These are phyloP conservation scores for Loris lydekkerianus DNA, from an alignment of 2,797 vertebrate species.

Conservation along the genomic window DNA sequence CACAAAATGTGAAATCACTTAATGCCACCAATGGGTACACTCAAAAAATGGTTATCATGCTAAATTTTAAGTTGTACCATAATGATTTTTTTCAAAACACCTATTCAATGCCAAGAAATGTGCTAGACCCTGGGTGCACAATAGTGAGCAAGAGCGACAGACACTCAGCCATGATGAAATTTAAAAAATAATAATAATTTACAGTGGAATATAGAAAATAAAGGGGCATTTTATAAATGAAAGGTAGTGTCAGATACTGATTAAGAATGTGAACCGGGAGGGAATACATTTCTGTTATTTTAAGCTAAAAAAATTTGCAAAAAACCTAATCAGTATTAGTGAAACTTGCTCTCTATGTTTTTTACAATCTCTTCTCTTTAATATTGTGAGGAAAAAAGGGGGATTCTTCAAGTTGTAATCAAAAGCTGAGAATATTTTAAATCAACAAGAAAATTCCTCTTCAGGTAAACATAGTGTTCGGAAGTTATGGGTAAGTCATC, in stretches of 20 bases:
- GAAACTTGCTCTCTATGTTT: not conserved
- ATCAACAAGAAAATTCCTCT: not conserved
- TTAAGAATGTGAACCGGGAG: not conserved
- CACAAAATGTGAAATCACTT: not conserved
- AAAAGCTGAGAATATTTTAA: conserved; percentile 3
- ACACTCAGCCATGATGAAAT: not conserved
- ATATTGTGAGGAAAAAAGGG: not conserved
- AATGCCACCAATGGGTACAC: not conserved
- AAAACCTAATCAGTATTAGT: not conserved
- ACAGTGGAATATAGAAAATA: not conserved
- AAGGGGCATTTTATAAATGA: not conserved
- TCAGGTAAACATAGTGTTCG: not conserved
- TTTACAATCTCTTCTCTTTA: not conserved
- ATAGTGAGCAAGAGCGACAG: not conserved
- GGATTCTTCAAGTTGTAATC: not conserved
- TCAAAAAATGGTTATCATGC: not conserved
- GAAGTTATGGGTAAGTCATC: not conserved
- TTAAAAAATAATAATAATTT: not conserved
- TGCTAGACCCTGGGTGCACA: not conserved
- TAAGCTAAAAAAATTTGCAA: not conserved
- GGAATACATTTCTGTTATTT: not conserved
- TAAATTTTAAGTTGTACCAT: not conserved
- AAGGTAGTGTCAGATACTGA: not conserved
- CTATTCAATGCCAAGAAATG: not conserved
- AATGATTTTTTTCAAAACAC: not conserved